phyloP scores from a whole-genome alignment of 1,140 invertebrate species.

The Aethina tumida region DNA sequence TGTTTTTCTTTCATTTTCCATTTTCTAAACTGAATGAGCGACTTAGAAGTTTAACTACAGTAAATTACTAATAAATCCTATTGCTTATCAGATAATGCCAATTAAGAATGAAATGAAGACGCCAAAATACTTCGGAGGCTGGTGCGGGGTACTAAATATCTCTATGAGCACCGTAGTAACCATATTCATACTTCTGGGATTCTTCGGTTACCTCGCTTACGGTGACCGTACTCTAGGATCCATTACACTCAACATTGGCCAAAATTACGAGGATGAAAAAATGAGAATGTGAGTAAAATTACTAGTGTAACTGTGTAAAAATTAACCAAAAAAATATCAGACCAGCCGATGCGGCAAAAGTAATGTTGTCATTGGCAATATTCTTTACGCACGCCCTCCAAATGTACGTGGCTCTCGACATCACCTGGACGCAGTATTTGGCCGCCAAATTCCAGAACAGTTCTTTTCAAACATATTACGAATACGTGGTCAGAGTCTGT shows the following conservation, averaged over 20 bases:
- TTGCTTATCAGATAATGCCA: constrained; percentile 58
- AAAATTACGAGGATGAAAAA: too few relatives aligned
- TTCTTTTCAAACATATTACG: constrained; percentile 42
- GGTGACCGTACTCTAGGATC: constrained; percentile 51
- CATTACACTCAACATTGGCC: constrained; percentile 58
- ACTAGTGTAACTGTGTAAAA: not conserved
- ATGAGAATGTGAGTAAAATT: constrained; percentile 43
- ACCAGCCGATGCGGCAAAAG: constrained; percentile 60
- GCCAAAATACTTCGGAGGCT: constrained; percentile 56
- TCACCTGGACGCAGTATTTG: constrained; percentile 68
- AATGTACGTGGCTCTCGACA: constrained; percentile 80
- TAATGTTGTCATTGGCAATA: constrained; percentile 69
- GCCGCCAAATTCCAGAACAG: constrained; percentile 33
- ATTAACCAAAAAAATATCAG: constrained; percentile 39
- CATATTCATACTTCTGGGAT: constrained; percentile 64
- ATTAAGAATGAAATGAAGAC: constrained; percentile 79
- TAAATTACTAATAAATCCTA: not conserved
- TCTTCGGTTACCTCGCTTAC: constrained; percentile 71
- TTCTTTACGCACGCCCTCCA: constrained; percentile 78
- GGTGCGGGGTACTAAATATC: constrained; percentile 64
- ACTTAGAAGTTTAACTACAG: too few relatives aligned
- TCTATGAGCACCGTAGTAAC: constrained; percentile 63
- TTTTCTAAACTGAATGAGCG: too few relatives aligned
- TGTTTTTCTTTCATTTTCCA: too few relatives aligned
- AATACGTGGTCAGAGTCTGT: constrained; percentile 55